Base-by-base conservation (phyloP, 2,888 invertebrate species). In the Anarsia innoxiella region DNA sequence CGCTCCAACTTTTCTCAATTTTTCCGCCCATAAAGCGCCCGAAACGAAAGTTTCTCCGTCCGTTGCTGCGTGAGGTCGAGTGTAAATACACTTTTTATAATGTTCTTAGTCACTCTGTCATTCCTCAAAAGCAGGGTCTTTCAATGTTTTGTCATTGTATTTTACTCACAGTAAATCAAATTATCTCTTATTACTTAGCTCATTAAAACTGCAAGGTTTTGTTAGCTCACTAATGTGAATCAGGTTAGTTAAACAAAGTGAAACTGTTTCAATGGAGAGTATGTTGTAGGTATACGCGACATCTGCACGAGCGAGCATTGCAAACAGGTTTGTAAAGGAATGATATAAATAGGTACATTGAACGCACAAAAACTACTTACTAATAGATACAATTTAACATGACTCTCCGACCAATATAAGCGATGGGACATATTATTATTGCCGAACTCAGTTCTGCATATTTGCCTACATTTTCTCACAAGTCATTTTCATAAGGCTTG, bases 1-100 rank as follows among this genome's bases (percentile, higher is more conserved):
- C 78, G 77, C 70, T 73, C 68, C 65, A 83, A 83, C 84, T 84
- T 84, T 84, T 82, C 82, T 71, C 78, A 83, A 84, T 83, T 83
- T 83, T 83, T 84, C 80, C 79, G 71, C 70, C 75, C 79, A 83
- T 84, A 83, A 83, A 84, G 74, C 71, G 72, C 65, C 75, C 75
- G 70, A 74, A 73, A 77, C 70, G 70, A 77, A 84, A 82, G 72
- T 80, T 83, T 76, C 64, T 55, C 65, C 73, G 63, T 69, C 72
- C 71, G 64, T n/a, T n/a, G n/a, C 72, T 66, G 73, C 78, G 69
- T 75, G 74, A 82, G 79, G 78, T 76, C 78, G 76, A 74, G 74
- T 80, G 76, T 80, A 83, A 79, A 82, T 80, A 82, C 70, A 76
- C 73, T 82, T 83, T 80, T 80, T 76, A 76, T 82, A 79, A 82